Evolutionary conservation across 2,113 vertebrate genomes (phyloP).

Genomic region (Amphiprion ocellaris): DNA sequence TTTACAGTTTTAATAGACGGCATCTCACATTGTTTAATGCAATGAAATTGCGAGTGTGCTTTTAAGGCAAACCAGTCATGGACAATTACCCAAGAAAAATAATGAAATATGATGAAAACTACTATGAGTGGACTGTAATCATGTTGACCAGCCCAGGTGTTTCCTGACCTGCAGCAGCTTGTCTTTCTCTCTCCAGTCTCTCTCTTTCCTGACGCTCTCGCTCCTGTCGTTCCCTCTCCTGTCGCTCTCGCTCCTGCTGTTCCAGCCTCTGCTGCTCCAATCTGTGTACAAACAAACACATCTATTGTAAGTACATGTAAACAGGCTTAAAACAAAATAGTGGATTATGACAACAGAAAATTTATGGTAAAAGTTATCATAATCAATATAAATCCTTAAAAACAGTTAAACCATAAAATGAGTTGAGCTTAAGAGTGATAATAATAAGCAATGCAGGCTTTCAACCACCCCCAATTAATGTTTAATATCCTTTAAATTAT

Average conservation of each 20-base stretch:
- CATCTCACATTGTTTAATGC: no score
- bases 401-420: neutral
- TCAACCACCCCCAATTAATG: conserved; percentile 13
- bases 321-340: conserved; percentile 14
- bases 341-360: neutral
- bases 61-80: no score
- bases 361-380: neutral
- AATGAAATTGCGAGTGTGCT: no score
- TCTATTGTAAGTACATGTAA: conserved; percentile 9
- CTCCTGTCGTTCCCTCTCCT: conserved; percentile 78
- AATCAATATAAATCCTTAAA: neutral
- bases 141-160: conserved; percentile 41
- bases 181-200: conserved; percentile 79
- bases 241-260: conserved; percentile 80
- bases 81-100: neutral
- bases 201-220: conserved; percentile 76
- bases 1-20: no score
- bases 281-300: conserved; percentile 61
- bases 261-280: conserved; percentile 84
- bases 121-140: neutral
- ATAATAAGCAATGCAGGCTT: neutral
- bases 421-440: neutral
- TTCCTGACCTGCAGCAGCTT: conserved; percentile 82
- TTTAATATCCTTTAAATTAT: neutral
- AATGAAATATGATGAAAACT: neutral